Evolutionary conservation across 1,140 invertebrate genomes (phyloP).

Genomic region (Drosophila lini): DNA sequence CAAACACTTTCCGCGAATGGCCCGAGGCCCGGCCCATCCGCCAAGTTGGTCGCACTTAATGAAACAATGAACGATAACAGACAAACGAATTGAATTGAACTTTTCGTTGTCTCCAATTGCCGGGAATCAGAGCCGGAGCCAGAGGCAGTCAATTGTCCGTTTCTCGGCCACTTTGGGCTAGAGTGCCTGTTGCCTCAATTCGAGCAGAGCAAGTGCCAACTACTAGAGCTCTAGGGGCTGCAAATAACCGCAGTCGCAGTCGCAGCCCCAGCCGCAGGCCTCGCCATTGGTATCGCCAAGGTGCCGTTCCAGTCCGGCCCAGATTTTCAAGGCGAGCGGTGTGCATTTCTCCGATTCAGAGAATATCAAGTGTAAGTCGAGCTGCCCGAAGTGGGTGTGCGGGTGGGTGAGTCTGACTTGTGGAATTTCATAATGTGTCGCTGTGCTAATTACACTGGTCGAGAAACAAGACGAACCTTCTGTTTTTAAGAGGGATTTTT

Average conservation of each 20-base stretch:
- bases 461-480: not conserved
- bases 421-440: slow-evolving; percentile 14
- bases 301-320: slow-evolving; percentile 56
- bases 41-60: slow-evolving; percentile 35
- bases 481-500: not conserved
- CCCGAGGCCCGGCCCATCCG: not conserved
- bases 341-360: slow-evolving; percentile 23
- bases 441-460: not conserved
- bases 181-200: slow-evolving; percentile 33
- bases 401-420: not conserved
- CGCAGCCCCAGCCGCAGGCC: slow-evolving; percentile 12
- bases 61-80: slow-evolving; percentile 53
- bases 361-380: slow-evolving; percentile 52
- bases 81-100: slow-evolving; percentile 43
- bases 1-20: slow-evolving; percentile 17
- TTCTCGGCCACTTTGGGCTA: slow-evolving; percentile 23
- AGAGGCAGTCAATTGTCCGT: slow-evolving; percentile 33
- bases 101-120: slow-evolving; percentile 47
- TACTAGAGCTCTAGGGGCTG: slow-evolving; percentile 19
- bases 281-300: slow-evolving; percentile 38
- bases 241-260: slow-evolving; percentile 18
- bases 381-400: not conserved
- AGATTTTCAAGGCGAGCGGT: slow-evolving; percentile 57
- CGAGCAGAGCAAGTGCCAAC: slow-evolving; percentile 14
- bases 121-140: slow-evolving; percentile 25